A percentile compares a stretch with the other conserved stretches of the same genome.
These are phyloP conservation scores for Lasioglossum villosulum DNA, from an alignment of 2,888 invertebrate genomes.

Conservation along the genomic window DNA sequence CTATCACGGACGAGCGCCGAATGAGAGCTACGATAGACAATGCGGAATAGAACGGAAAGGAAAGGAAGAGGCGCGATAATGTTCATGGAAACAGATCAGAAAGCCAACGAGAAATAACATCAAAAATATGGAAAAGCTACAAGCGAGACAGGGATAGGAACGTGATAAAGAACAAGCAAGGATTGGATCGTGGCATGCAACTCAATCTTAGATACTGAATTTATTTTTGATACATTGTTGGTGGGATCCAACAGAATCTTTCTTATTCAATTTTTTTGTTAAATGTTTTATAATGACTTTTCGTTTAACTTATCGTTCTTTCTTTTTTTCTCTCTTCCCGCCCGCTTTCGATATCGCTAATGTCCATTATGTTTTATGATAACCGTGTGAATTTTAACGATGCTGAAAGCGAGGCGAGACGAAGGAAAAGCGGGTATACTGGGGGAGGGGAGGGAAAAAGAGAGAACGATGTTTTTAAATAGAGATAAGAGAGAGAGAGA, in stretches of 20 bases:
- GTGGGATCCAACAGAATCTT: conserved; percentile 81
- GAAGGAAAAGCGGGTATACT: conserved; percentile 57
- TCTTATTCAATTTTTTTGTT: conserved; percentile 82
- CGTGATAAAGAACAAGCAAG: conserved; percentile 14
- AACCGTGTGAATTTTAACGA: conserved; percentile 83
- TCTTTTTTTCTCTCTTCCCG: too few relatives aligned
- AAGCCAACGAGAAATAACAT: conserved; percentile 55
- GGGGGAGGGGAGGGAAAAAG: conserved; percentile 60
- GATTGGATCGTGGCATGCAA: conserved; percentile 56
- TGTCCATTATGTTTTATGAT: conserved; percentile 77
- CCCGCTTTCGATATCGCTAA: too few relatives aligned
- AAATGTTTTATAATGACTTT: conserved; percentile 82
- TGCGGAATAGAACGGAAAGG: neutral
- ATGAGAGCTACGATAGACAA: conserved; percentile 23
- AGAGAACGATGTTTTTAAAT: conserved; percentile 70
- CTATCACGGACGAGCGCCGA: conserved; percentile 39
- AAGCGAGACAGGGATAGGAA: conserved; percentile 50
- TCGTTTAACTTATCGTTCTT: too few relatives aligned
- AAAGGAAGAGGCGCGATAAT: neutral
- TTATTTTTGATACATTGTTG: conserved; percentile 85
- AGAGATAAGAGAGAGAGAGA: conserved; percentile 61
- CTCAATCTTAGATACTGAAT: conserved; percentile 80
- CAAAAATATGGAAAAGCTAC: conserved; percentile 19
- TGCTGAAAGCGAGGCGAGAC: conserved; percentile 73
- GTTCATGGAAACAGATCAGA: conserved; percentile 8